Evolutionary conservation across 2,113 vertebrate species (phyloP).

Genomic region (Lophotis ruficrista): DNA sequence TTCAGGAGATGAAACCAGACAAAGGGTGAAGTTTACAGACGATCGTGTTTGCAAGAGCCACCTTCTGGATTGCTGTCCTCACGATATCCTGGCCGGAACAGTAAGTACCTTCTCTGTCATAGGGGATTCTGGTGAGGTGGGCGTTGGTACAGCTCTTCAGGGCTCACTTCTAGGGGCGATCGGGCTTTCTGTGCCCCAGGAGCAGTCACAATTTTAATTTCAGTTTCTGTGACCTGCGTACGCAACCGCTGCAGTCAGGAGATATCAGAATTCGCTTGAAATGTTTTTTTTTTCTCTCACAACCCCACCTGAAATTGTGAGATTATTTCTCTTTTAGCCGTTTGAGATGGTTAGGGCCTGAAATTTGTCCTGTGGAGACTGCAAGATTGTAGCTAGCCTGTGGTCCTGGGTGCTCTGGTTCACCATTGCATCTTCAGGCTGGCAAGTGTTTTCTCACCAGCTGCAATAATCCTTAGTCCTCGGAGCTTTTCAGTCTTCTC

Average conservation of each 20-base stretch:
- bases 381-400: neutral
- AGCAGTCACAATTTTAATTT: neutral
- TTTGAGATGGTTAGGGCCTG: neutral
- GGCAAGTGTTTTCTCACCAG: neutral
- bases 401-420: neutral
- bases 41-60: conserved; percentile 99
- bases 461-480: neutral
- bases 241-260: neutral
- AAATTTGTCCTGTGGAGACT: neutral
- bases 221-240: neutral
- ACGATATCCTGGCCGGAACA: conserved; percentile 97
- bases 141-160: neutral
- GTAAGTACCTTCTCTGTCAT: conserved; percentile 75
- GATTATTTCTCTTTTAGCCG: neutral
- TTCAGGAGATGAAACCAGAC: conserved; percentile 98
- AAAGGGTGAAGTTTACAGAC: conserved; percentile 98
- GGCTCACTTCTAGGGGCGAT: neutral
- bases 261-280: neutral
- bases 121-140: neutral
- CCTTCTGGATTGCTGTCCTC: conserved; percentile 98
- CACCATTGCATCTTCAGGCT: neutral
- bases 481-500: neutral
- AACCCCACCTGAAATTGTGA: rapidly evolving
- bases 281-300: neutral
- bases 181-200: neutral